Evolutionary conservation across 2,888 invertebrate genomes (phyloP).

Genomic region (Ennomos fuscantarius): DNA sequence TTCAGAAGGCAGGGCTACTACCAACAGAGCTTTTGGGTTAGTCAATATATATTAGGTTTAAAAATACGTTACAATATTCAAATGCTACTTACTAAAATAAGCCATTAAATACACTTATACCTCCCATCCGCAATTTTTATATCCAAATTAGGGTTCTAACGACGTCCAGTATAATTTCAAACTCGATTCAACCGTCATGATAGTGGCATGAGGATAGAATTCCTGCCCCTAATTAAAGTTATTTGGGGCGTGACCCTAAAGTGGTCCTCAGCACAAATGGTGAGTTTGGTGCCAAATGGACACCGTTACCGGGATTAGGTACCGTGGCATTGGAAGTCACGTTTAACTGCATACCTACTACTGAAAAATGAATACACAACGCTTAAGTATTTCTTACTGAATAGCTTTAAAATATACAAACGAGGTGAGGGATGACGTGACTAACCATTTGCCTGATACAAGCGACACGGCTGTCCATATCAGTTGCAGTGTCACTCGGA

Average conservation of each 20-base stretch:
- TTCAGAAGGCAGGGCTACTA: too few relatives aligned
- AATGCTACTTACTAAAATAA: background rate
- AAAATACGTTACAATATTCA: background rate
- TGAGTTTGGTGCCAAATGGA: conserved; percentile 53
- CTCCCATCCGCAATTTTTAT: conserved; percentile 4
- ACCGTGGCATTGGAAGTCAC: conserved; percentile 37
- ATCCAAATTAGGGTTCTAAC: conserved; percentile 27
- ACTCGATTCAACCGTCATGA: conserved; percentile 40
- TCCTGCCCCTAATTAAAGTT: conserved; percentile 58
- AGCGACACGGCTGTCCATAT: too few relatives aligned
- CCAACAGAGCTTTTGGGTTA: too few relatives aligned
- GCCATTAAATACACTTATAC: conserved; percentile 8
- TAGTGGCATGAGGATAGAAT: conserved; percentile 51
- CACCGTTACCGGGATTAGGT: conserved; percentile 47
- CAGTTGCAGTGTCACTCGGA: too few relatives aligned
- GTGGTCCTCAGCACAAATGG: conserved; percentile 53
- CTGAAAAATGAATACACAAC: conserved; percentile 15
- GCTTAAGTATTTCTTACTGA: too few relatives aligned
- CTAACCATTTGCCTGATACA: too few relatives aligned
- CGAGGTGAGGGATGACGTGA: too few relatives aligned
- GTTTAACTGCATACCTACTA: conserved; percentile 17
- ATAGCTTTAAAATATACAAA: too few relatives aligned
- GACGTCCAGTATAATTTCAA: conserved; percentile 27
- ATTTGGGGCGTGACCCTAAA: conserved; percentile 54
- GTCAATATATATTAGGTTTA: too few relatives aligned